Percentiles rank a stretch among this genome's conserved stretches.
phyloP scores from a whole-genome alignment of 2,113 vertebrate genomes.

The Ctenodactylus gundi region DNA sequence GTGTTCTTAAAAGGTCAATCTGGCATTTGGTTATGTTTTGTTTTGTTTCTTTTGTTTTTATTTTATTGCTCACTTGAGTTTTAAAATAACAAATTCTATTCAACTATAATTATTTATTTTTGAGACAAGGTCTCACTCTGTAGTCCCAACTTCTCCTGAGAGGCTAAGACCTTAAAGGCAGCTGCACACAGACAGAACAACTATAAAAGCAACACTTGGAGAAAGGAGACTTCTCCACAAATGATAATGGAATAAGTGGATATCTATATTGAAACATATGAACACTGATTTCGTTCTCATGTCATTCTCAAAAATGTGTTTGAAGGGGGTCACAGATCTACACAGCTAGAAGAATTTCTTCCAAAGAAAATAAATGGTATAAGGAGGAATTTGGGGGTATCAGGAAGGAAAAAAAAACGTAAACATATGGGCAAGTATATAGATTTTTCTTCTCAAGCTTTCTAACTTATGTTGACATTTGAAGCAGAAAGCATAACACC shows the following conservation, averaged over 20 bases:
- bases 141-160: not conserved
- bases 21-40: not conserved
- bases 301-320: not conserved
- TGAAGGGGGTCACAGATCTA: not conserved
- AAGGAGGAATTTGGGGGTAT: not conserved
- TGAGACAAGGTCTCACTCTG: not conserved
- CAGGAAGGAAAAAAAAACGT: not conserved
- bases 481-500: not conserved
- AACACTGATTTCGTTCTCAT: not conserved
- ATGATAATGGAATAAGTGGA: not conserved
- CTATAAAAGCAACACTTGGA: not conserved
- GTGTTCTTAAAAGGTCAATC: not conserved
- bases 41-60: constrained; percentile 37
- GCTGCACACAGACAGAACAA: not conserved
- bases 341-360: constrained; percentile 7
- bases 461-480: not conserved
- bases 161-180: not conserved
- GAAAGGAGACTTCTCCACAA: not conserved
- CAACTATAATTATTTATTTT: not conserved
- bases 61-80: constrained; percentile 34
- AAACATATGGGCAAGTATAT: not conserved
- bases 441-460: not conserved
- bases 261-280: not conserved
- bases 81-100: constrained; percentile 4
- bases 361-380: constrained; percentile 25